Evolutionary conservation across 2,113 vertebrate genomes (phyloP).

Genomic region (Megaceryle maxima): DNA sequence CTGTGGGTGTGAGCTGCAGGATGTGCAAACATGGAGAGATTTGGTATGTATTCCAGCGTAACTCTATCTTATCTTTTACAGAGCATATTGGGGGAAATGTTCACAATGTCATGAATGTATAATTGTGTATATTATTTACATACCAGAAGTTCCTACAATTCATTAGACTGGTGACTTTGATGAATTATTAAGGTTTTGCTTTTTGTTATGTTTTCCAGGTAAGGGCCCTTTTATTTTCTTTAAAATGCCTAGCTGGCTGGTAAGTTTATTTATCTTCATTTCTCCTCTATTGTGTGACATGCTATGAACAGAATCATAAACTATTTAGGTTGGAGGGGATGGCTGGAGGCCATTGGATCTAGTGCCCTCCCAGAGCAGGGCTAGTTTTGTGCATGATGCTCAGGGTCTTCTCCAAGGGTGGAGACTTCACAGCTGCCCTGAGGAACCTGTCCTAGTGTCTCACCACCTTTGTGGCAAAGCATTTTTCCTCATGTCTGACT

Average conservation of each 20-base stretch:
- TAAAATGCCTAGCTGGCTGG: not conserved
- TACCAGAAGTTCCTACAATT: not conserved
- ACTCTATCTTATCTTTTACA: not conserved
- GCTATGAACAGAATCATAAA: not conserved
- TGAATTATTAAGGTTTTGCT: constrained; percentile 29
- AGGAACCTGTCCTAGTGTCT: not conserved
- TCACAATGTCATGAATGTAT: not conserved
- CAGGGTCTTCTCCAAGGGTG: not conserved
- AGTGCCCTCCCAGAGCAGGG: not conserved
- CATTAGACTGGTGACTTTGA: not conserved
- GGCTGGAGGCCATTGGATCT: not conserved
- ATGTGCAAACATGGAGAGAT: not conserved
- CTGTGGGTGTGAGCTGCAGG: not conserved
- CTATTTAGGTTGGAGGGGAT: not conserved
- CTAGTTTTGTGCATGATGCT: not conserved
- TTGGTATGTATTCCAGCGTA: not conserved
- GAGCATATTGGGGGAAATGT: not conserved
- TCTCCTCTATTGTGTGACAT: not conserved
- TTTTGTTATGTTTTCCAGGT: constrained; percentile 55
- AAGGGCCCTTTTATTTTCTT: constrained; percentile 27
- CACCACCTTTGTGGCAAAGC: not conserved
- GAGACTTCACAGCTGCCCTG: not conserved
- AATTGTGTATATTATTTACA: not conserved
- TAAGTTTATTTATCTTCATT: constrained; percentile 8
- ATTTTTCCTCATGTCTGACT: not conserved